Evolutionary conservation across 2,797 vertebrate genomes (phyloP).

Genomic region (Vireo griseus): DNA sequence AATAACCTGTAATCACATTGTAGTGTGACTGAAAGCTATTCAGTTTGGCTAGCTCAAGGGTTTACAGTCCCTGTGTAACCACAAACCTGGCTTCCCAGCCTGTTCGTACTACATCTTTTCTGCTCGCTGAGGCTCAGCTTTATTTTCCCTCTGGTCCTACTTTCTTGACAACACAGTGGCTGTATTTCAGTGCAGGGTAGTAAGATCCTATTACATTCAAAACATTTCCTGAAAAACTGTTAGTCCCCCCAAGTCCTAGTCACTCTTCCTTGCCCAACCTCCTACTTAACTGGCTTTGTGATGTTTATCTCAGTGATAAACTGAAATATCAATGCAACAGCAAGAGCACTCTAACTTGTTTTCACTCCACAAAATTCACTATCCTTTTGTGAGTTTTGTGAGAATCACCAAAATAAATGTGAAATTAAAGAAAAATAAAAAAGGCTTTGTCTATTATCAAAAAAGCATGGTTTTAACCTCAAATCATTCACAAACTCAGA

Average conservation of each 20-base stretch:
- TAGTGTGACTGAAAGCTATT: not conserved
- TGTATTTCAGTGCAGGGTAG: not conserved
- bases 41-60: not conserved
- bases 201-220: not conserved
- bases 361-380: not conserved
- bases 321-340: not conserved
- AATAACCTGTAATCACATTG: not conserved
- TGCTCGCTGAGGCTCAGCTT: not conserved
- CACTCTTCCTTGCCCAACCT: not conserved
- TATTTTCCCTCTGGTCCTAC: not conserved
- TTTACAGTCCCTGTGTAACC: not conserved
- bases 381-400: rapidly evolving
- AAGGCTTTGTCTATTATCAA: not conserved
- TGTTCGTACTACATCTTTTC: not conserved
- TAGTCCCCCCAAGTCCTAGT: not conserved
- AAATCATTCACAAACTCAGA: not conserved
- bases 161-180: not conserved
- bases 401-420: not conserved
- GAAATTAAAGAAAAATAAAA: not conserved
- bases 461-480: not conserved
- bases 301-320: not conserved
- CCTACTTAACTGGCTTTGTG: not conserved
- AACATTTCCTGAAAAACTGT: not conserved
- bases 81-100: not conserved
- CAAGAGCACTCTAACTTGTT: not conserved